Percentiles rank a stretch among this genome's conserved stretches.
Evolutionary conservation across 2,797 vertebrate species (phyloP).

Genomic region (Ctenochaetus hawaiiensis): DNA sequence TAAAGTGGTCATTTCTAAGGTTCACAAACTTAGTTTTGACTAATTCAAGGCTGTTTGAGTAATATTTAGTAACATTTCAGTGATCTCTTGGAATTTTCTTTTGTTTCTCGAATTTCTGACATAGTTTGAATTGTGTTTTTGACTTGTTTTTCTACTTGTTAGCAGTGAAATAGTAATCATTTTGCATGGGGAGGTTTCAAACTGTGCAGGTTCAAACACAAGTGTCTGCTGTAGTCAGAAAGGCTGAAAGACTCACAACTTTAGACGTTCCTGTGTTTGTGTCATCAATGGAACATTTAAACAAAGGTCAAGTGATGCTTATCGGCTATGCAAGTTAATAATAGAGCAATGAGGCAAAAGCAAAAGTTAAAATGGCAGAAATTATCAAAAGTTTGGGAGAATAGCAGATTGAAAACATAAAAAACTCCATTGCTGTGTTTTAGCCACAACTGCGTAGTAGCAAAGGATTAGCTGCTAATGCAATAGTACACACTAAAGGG

Average conservation of each 20-base stretch:
- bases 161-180: neutral
- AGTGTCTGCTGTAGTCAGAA: neutral
- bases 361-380: neutral
- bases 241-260: neutral
- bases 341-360: neutral
- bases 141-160: neutral
- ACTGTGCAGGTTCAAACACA: neutral
- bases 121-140: neutral
- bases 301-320: neutral
- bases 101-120: neutral
- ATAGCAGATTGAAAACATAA: neutral
- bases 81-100: neutral
- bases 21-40: neutral
- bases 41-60: neutral
- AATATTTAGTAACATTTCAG: neutral
- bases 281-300: conserved; percentile 10
- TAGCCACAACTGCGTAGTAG: neutral
- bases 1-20: conserved; percentile 7
- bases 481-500: neutral
- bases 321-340: neutral
- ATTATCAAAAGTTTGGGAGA: neutral
- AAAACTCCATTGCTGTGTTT: neutral
- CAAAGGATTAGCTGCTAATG: neutral
- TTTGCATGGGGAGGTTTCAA: neutral
- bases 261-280: neutral